Evolutionary conservation across 2,797 vertebrate genomes (phyloP), one percentile per base, ranked within the genome.

Genomic region (Orientallactaga sibirica): DNA sequence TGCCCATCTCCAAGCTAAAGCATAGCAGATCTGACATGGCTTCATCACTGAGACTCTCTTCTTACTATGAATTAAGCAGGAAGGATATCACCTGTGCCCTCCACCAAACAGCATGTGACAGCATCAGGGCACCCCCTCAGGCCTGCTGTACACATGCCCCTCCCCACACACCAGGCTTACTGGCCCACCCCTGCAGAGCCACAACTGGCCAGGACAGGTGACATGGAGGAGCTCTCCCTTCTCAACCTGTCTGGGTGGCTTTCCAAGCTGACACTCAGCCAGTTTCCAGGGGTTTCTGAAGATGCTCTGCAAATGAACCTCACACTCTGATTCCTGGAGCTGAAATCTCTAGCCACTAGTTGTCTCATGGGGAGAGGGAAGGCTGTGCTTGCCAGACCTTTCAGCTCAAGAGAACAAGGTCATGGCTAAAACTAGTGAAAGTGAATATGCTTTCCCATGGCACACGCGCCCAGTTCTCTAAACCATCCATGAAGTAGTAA

Each of bases 51-150:
- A 61, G 79, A 78, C 29, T 7, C 2, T 55, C 88, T 87, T 58
- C 67, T 19, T 64, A 43, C 33, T 37, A 86, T 74, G 68, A 4
- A 29, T 37, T 67, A 9, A 22, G 87, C 68, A 55, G 25, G 88
- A 93, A 94, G 91, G 0, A 80, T 79, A 81, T 86, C 76, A 91
- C 94, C 27, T 48, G 15, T 2, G 2, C 10, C 18, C 27, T 24
- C 4, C 20, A 16, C 16, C 1, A 0, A 1, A 2, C 2, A 33
- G 27, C 10, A 18, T 9, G 66, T 81, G 0, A 33, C 20, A 9
- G 43, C 37, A 20, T 6, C 0, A 0, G 15, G 12, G 37, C 33
- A 5, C 48, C 27, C n/a, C n/a, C 29, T 73, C 27, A 29, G 74
- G 33, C 55, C 92, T 52, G 58, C 48, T 55, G 67, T 73, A 27